These are phyloP conservation scores for Pyrrhia umbra DNA, from an alignment of 2,888 invertebrate genomes.

Conservation along the genomic window DNA sequence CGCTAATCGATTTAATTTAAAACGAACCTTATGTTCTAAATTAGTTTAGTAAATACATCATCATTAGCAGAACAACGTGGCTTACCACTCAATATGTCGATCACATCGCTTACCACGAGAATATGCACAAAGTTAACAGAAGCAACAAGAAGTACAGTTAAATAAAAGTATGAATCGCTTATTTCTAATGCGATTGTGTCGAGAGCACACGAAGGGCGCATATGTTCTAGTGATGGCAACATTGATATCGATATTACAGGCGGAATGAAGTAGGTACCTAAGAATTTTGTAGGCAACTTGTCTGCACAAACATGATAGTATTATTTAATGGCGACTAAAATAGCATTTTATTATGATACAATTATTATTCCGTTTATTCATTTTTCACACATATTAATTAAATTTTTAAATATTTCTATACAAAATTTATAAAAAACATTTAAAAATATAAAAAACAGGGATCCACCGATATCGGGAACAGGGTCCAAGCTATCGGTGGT, in stretches of 20 bases:
- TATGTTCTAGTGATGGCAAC: conserved; percentile 58
- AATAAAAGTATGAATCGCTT: conserved; percentile 68
- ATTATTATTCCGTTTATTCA: too few relatives aligned
- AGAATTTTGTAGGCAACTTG: too few relatives aligned
- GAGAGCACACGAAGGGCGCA: conserved; percentile 59
- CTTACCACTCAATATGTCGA: conserved; percentile 49
- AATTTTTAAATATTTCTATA: too few relatives aligned
- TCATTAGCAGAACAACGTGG: not conserved
- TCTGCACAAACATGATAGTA: too few relatives aligned
- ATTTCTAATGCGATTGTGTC: conserved; percentile 66
- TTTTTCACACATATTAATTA: too few relatives aligned
- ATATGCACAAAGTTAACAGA: conserved; percentile 46
- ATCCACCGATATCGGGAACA: too few relatives aligned
- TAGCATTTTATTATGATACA: not conserved
- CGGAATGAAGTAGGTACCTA: too few relatives aligned
- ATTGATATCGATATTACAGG: conserved; percentile 61
- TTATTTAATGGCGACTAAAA: not conserved
- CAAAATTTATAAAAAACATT: too few relatives aligned
- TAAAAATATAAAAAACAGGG: too few relatives aligned
- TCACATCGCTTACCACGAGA: conserved; percentile 38
- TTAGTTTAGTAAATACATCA: not conserved
- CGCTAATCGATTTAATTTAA: too few relatives aligned
- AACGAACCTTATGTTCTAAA: not conserved
- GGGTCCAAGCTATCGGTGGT: too few relatives aligned
- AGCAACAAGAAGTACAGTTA: conserved; percentile 64